These are phyloP conservation scores for Dynastes hyllus DNA, from an alignment of 2,888 invertebrate species.

Conservation along the genomic window DNA sequence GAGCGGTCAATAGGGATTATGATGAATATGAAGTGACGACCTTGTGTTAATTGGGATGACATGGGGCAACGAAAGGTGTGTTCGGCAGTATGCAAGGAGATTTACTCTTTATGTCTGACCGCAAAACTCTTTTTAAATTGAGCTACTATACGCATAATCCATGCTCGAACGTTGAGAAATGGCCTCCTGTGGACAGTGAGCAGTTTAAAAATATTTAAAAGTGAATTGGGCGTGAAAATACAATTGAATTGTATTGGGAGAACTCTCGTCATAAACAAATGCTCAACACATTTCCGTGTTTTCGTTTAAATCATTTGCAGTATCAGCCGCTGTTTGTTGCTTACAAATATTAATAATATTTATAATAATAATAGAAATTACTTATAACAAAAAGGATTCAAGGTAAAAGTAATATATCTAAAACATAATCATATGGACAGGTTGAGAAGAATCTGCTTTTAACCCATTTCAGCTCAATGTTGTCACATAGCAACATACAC, in stretches of 20 bases:
- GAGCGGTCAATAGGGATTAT: conserved; percentile 63
- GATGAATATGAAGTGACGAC: conserved; percentile 65
- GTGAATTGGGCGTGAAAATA: conserved; percentile 45
- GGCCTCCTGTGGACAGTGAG: conserved; percentile 30
- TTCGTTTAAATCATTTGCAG: neutral
- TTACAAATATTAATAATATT: too few species aligned
- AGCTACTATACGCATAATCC: conserved; percentile 31
- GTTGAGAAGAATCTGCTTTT: too few species aligned
- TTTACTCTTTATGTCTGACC: conserved; percentile 45
- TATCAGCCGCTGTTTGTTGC: too few species aligned
- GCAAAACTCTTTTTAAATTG: conserved; percentile 46
- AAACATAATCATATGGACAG: too few species aligned
- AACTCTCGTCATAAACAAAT: conserved; percentile 14
- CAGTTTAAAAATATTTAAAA: conserved; percentile 45
- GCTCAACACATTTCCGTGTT: conserved; percentile 12
- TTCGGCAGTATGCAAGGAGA: conserved; percentile 47
- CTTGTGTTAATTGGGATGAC: conserved; percentile 70
- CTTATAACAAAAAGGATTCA: too few species aligned
- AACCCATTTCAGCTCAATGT: too few species aligned
- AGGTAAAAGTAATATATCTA: too few species aligned
- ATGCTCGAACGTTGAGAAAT: conserved; percentile 12
- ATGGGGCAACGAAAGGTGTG: conserved; percentile 62
- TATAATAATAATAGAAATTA: too few species aligned
- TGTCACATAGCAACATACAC: too few species aligned
- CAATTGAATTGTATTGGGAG: conserved; percentile 17